Evolutionary conservation across 37 sponge, comb jelly and placozoan species (phyloP).

Genomic region (Halichondria panicea): DNA sequence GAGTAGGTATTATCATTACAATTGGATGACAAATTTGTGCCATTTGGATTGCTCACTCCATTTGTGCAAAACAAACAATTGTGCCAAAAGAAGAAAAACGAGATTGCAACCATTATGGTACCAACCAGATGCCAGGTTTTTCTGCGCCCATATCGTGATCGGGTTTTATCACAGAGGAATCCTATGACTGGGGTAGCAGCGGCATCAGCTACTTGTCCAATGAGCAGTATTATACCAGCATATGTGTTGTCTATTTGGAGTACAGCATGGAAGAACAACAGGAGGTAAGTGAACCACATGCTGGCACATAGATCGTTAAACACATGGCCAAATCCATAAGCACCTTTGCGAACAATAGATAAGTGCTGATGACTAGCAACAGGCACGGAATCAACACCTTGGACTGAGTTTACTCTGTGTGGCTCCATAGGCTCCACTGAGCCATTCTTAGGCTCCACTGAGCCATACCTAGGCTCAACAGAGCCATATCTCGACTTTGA

Average conservation of each 20-base stretch:
- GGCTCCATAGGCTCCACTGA: too few species aligned
- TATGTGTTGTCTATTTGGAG: slow-evolving; percentile 51
- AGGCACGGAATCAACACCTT: too few species aligned
- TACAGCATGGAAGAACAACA: slow-evolving; percentile 86
- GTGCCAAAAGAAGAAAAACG: slow-evolving; percentile 91
- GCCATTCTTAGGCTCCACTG: too few species aligned
- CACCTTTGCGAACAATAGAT: slow-evolving; percentile 21
- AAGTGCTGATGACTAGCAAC: too few species aligned
- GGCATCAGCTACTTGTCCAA: slow-evolving; percentile 94
- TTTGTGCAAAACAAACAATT: slow-evolving; percentile 71
- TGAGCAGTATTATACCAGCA: slow-evolving; percentile 88
- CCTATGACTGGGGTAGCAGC: slow-evolving; percentile 89
- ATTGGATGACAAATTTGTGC: too few species aligned
- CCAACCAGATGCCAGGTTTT: slow-evolving; percentile 96
- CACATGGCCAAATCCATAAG: slow-evolving; percentile 95
- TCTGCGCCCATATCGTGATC: slow-evolving; percentile 75
- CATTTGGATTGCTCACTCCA: not conserved
- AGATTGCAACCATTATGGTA: slow-evolving; percentile 72
- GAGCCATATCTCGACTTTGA: too few species aligned
- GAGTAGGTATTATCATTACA: too few species aligned
- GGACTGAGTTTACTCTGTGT: too few species aligned
- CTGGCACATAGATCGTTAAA: slow-evolving; percentile 95
- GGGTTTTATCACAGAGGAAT: slow-evolving; percentile 78
- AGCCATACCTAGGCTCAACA: too few species aligned
- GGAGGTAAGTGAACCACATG: slow-evolving; percentile 96